Conservation (phyloP, 1,140 invertebrate genomes). For the Drosophila orena region DNA sequence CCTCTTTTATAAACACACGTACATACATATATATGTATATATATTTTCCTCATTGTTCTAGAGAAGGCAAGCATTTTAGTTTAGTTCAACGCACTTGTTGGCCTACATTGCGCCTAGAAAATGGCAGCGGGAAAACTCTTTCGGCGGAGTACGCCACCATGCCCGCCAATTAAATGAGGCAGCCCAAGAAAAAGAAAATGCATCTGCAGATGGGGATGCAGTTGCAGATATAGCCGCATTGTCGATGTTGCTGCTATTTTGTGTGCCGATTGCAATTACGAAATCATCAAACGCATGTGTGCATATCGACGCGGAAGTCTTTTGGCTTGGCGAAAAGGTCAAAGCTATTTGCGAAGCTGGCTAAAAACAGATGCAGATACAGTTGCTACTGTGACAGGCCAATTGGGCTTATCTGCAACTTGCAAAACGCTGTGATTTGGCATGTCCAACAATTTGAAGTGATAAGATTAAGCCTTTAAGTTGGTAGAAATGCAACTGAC, state of each 20-base stretch:
- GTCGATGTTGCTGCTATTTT: conserved; percentile 40
- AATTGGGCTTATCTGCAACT: conserved; percentile 20
- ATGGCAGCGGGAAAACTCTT: conserved; percentile 42
- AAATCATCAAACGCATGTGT: conserved; percentile 61
- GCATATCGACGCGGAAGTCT: conserved; percentile 55
- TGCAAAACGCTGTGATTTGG: conserved; percentile 26
- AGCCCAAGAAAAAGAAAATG: conserved; percentile 37
- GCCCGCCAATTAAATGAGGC: conserved; percentile 57
- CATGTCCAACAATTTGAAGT: conserved; percentile 15
- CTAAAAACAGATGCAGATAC: conserved; percentile 23
- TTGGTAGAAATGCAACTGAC: conserved; percentile 22
- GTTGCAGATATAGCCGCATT: conserved; percentile 16
- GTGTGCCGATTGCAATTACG: conserved; percentile 57
- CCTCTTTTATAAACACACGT: background rate
- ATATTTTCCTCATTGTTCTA: conserved; percentile 5
- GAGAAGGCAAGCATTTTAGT: conserved; percentile 18
- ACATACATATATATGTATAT: conserved; percentile 1
- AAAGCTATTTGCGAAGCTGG: conserved; percentile 38
- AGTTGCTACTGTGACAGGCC: conserved; percentile 4
- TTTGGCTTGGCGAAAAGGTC: conserved; percentile 38
- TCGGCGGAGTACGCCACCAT: conserved; percentile 10
- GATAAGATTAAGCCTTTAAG: conserved; percentile 48
- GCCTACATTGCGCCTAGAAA: conserved; percentile 69
- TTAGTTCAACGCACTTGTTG: conserved; percentile 83
- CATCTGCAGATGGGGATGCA: conserved; percentile 27